phyloP scores from a whole-genome alignment of 1,140 invertebrate species.

The Cherax quadricarinatus region DNA sequence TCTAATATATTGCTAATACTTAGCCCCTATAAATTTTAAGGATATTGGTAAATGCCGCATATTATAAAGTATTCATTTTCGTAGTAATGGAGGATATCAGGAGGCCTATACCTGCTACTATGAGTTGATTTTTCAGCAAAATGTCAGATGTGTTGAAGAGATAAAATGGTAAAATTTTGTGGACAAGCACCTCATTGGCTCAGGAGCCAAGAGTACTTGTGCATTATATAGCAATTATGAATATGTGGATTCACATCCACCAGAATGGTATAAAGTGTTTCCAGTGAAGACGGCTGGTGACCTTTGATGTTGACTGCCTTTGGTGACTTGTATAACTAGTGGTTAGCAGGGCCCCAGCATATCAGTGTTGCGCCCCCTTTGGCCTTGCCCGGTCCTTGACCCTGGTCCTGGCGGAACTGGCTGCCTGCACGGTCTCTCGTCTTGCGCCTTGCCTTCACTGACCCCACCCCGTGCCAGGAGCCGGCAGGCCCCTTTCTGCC shows the following conservation, averaged over 20 bases:
- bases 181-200: slow-evolving; percentile 35
- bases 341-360: slow-evolving; percentile 68
- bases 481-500: slow-evolving; percentile 70
- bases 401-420: slow-evolving; percentile 66
- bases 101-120: slow-evolving; percentile 63
- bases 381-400: slow-evolving; percentile 53
- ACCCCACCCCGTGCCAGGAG: slow-evolving; percentile 71
- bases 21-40: slow-evolving; percentile 70
- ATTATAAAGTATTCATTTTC: slow-evolving; percentile 71
- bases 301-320: slow-evolving; percentile 58
- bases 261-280: slow-evolving; percentile 59
- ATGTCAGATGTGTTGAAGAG: slow-evolving; percentile 24
- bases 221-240: slow-evolving; percentile 18
- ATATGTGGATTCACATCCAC: slow-evolving; percentile 17
- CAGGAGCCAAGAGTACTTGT: slow-evolving; percentile 24
- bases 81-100: slow-evolving; percentile 66
- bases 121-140: slow-evolving; percentile 60
- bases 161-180: slow-evolving; percentile 15
- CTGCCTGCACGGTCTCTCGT: slow-evolving; percentile 72
- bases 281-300: slow-evolving; percentile 60
- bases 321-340: slow-evolving; percentile 53
- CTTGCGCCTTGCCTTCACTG: slow-evolving; percentile 71
- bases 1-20: slow-evolving; percentile 69
- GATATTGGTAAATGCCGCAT: slow-evolving; percentile 69
- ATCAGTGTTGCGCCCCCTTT: slow-evolving; percentile 67